Evolutionary conservation across 2,113 vertebrate species (phyloP), one percentile per base, ranked within the genome.

Genomic region (Miniopterus natalensis): DNA sequence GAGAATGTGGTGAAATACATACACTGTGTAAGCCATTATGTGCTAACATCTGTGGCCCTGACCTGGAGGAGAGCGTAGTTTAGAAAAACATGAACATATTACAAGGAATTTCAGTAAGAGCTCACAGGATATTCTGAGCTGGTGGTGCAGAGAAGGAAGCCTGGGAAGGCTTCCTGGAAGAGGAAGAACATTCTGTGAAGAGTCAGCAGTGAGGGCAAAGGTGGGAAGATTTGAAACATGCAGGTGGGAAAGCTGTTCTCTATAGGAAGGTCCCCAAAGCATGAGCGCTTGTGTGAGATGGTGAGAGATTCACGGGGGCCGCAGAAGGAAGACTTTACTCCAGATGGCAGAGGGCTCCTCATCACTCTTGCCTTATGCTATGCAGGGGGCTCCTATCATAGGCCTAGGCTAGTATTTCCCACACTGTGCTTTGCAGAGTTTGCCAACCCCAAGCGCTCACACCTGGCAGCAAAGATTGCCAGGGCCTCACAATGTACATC

Each of bases 11-110:
- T 4, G 27, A 29, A 47, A 84, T 36, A 42, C 13, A 23, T 0
- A 13, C 4, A 36, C 17, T 0, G 3, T 42, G 21, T 3, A 23
- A 49, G 5, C 1, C n/a, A 5, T 11, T n/a, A 13, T 29, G 59
- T 6, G 27, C 75, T 42, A 15, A 61, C 2, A n/a, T 17, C 40
- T 13, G 5, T n/a, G 59, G 27, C 20, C 59, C 4, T 36, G 17
- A 3, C 49, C 9, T 15, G 12, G 23, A 20, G 21, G 45, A 14
- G 0, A 13, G 47, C 23, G 15, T 8, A 2, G n/a, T 7, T 68
- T n/a, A 55, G 86, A 45, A 68, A 21, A 77, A 59, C 36, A 18
- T 3, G 2, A 0, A 17, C 15, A 14, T 1, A 1, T 1, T 18
- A 27, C 2, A 65, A 31, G 25, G 0, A 4, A 42, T 45, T 21